A percentile compares a stretch with the other conserved stretches of the same genome.
Evolutionary conservation across 2,113 vertebrate species (phyloP).

Genomic region (Phoxinus phoxinus): DNA sequence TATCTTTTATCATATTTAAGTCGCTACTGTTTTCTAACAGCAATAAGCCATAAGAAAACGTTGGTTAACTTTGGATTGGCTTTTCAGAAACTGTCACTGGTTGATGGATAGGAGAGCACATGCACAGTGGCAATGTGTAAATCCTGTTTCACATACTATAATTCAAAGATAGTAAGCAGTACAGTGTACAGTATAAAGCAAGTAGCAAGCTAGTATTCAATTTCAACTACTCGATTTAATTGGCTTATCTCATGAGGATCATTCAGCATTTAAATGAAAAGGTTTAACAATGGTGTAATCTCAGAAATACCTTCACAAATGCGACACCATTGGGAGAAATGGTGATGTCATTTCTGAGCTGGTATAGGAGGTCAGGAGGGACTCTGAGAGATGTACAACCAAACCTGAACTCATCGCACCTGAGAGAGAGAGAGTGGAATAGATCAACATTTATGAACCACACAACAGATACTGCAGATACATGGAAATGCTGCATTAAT

Average conservation of each 20-base stretch:
- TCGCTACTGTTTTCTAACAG: background rate
- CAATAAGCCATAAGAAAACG: background rate
- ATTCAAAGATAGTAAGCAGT: background rate
- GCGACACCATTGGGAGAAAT: conserved; percentile 93
- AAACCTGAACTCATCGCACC: conserved; percentile 92
- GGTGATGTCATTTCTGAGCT: conserved; percentile 92
- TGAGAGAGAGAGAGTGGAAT: conserved; percentile 67
- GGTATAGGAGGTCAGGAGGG: conserved; percentile 90
- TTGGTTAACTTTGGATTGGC: background rate
- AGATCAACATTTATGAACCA: background rate
- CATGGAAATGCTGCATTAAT: background rate
- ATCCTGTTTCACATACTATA: background rate
- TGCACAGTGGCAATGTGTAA: background rate
- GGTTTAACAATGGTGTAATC: background rate
- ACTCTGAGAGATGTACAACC: conserved; percentile 92
- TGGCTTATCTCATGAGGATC: background rate
- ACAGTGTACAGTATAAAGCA: background rate
- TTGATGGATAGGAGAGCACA: background rate
- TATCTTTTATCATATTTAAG: background rate
- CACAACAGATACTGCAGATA: background rate
- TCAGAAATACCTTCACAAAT: conserved; percentile 90
- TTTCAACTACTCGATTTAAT: background rate
- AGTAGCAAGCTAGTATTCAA: background rate
- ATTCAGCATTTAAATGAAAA: background rate
- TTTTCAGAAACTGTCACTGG: background rate